Conservation (phyloP, 2,888 invertebrate species). For the Escarpia spicata region DNA sequence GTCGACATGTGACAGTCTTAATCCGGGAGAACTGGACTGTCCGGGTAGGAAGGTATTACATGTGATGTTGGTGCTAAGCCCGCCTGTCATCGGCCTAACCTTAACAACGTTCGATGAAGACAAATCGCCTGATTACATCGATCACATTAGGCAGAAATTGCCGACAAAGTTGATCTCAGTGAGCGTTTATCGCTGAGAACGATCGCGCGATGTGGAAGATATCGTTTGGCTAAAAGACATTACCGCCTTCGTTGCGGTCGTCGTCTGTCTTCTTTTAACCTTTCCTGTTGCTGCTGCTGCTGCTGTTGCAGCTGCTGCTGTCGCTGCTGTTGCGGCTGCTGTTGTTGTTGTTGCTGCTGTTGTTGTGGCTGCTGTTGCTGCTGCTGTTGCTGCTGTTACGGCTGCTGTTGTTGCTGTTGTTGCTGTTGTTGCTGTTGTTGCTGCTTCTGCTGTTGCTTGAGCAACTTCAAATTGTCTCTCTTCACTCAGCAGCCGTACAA, state of each 20-base stretch:
- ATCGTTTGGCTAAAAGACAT: not conserved
- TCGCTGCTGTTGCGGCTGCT: not conserved
- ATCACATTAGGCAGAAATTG: slow-evolving; percentile 3
- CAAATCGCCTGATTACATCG: not conserved
- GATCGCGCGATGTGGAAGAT: not conserved
- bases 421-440: not conserved
- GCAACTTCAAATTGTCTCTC: no score
- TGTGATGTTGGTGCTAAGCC: not conserved
- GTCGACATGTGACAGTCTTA: not conserved
- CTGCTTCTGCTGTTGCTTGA: no score
- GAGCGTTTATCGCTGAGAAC: not conserved
- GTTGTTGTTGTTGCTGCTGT: not conserved
- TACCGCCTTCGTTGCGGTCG: not conserved
- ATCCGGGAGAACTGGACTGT: not conserved
- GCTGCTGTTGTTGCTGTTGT: not conserved
- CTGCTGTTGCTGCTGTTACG: not conserved
- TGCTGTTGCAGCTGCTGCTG: not conserved
- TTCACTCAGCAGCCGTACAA: not conserved
- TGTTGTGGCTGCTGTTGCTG: no score
- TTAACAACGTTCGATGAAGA: slow-evolving; percentile 2
- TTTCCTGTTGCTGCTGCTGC: not conserved
- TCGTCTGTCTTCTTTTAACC: not conserved
- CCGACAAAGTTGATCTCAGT: not conserved
- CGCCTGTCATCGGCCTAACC: not conserved
- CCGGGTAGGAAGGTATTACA: not conserved